These are phyloP conservation scores for Chesias legatella DNA, from an alignment of 2,888 invertebrate genomes.

Conservation along the genomic window DNA sequence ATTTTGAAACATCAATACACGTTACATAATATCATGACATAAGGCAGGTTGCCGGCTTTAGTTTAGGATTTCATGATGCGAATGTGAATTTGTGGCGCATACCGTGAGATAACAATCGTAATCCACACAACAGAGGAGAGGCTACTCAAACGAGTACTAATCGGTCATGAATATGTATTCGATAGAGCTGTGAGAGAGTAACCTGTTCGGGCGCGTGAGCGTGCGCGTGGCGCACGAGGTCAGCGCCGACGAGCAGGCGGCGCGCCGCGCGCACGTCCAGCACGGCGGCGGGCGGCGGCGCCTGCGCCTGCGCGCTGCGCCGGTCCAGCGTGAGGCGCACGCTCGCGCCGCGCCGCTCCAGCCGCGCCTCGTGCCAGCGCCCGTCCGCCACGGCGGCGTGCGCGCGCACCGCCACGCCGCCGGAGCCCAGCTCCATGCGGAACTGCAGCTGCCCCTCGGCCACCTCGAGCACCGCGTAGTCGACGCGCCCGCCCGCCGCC, in stretches of 20 bases:
- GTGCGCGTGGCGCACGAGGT: constrained; percentile 87
- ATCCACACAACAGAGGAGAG: no score
- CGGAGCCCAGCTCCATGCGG: constrained; percentile 95
- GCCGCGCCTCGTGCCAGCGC: constrained; percentile 87
- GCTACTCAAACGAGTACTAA: no score
- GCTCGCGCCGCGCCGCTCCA: constrained; percentile 90
- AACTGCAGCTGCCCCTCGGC: constrained; percentile 93
- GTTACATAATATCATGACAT: no score
- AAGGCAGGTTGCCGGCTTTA: no score
- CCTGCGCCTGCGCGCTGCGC: constrained; percentile 86
- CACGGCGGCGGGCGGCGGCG: constrained; percentile 86
- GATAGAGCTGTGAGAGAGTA: background rate
- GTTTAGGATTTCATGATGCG: no score
- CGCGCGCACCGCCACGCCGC: constrained; percentile 90
- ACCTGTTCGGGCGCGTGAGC: constrained; percentile 80
- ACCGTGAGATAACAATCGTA: no score
- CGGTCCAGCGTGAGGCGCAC: constrained; percentile 90
- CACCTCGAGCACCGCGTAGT: constrained; percentile 93
- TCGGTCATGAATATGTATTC: no score
- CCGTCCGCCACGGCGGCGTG: constrained; percentile 70
- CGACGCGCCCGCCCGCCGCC: constrained; percentile 91
- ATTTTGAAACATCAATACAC: no score
- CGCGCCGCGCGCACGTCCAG: constrained; percentile 89
- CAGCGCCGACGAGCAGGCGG: constrained; percentile 91
- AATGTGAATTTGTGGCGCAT: no score